phyloP scores from a whole-genome alignment of 30 jellyfish, hydroid and myxozoan species.

The Rhopilema esculentum region DNA sequence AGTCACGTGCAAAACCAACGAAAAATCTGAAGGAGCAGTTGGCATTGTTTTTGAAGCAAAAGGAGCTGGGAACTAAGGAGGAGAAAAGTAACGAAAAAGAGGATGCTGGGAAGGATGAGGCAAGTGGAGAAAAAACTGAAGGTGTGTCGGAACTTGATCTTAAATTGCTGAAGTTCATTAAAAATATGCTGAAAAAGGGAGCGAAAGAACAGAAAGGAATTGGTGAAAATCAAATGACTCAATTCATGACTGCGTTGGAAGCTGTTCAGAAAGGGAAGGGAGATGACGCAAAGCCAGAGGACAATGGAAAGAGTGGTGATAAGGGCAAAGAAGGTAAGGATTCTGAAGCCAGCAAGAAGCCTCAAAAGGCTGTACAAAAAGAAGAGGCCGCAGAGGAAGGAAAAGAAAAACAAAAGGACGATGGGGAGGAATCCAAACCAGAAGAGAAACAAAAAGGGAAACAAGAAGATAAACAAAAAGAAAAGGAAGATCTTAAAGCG shows the following conservation, averaged over 20 bases:
- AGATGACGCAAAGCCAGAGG: neutral
- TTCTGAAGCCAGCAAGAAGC: constrained; percentile 7
- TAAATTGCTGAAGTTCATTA: constrained; percentile 55
- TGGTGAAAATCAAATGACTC: constrained; percentile 21
- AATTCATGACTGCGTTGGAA: constrained; percentile 47
- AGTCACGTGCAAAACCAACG: constrained; percentile 27
- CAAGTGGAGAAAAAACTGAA: neutral
- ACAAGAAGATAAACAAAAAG: constrained; percentile 2
- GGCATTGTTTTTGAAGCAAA: constrained; percentile 16
- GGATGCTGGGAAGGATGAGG: constrained; percentile 9
- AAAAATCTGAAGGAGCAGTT: constrained; percentile 35
- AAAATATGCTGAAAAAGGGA: constrained; percentile 53
- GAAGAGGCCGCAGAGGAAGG: constrained; percentile 18
- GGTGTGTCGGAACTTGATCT: constrained; percentile 36
- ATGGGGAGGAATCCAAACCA: neutral
- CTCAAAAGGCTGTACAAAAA: constrained; percentile 2
- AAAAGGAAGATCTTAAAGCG: constrained; percentile 4
- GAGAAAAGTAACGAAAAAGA: neutral
- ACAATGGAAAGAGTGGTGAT: constrained; percentile 25
- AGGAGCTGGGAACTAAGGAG: neutral
- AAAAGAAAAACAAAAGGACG: neutral
- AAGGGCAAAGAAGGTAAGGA: constrained; percentile 20
- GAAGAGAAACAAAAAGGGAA: neutral
- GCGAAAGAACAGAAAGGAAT: constrained; percentile 22
- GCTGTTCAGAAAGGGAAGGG: constrained; percentile 22